Conservation (phyloP, 2,113 vertebrate genomes). For the Rhipidura dahli region DNA sequence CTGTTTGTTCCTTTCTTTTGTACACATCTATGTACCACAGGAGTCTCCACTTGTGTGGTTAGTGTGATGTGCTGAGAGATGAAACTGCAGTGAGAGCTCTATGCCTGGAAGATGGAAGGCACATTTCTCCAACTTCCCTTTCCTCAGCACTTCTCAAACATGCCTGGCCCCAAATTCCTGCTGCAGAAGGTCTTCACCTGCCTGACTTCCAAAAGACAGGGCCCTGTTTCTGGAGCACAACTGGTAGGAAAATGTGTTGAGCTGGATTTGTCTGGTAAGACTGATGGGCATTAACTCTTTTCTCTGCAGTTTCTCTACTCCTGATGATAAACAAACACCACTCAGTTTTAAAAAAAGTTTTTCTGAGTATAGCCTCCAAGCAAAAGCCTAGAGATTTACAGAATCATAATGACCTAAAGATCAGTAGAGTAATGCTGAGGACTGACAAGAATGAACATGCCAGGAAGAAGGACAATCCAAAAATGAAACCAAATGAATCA, state of each 20-base stretch:
- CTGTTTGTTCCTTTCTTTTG: background rate
- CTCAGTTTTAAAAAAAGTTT: background rate
- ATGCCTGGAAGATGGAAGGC: fast-evolving
- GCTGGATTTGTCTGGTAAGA: background rate
- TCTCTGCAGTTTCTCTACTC: background rate
- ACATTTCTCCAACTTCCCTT: background rate
- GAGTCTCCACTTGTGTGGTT: background rate
- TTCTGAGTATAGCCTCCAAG: background rate
- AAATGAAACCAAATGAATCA: background rate
- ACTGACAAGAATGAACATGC: background rate
- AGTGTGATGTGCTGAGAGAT: background rate
- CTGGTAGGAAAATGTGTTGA: background rate
- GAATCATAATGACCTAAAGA: background rate
- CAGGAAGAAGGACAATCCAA: background rate
- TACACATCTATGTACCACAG: background rate
- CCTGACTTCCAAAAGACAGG: background rate
- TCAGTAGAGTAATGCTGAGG: background rate
- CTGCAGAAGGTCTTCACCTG: background rate
- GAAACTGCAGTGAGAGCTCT: background rate
- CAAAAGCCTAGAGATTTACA: background rate
- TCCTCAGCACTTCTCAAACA: background rate
- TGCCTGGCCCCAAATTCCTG: background rate
- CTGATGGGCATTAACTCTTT: fast-evolving
- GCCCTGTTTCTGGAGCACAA: background rate
- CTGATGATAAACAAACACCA: background rate